A percentile compares a stretch with the other conserved stretches of the same genome.
Conservation (phyloP, 1,140 invertebrate genomes). For the Drosophila kepulauana region DNA sequence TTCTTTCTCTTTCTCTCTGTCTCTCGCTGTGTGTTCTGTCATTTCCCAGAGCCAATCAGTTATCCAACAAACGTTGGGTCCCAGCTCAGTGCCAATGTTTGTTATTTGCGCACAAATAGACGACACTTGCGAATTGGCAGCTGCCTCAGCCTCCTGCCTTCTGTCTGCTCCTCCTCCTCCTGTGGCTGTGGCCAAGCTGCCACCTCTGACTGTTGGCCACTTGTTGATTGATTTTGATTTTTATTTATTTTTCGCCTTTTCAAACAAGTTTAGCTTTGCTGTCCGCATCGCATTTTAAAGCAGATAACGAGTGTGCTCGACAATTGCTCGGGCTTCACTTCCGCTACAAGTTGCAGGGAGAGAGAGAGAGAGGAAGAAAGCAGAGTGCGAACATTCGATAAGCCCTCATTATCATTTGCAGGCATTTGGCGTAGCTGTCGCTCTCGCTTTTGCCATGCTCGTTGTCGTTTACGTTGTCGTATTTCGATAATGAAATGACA, state of each 20-base stretch:
- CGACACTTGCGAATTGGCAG: constrained; percentile 44
- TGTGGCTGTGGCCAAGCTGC: background rate
- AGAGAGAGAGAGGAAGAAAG: too few relatives aligned
- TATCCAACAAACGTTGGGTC: background rate
- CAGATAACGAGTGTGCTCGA: constrained; percentile 8
- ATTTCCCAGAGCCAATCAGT: constrained; percentile 34
- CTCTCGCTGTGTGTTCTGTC: constrained; percentile 8
- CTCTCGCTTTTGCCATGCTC: constrained; percentile 25
- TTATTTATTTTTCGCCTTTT: constrained; percentile 45
- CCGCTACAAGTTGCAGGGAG: background rate
- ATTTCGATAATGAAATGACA: constrained; percentile 78
- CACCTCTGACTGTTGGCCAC: constrained; percentile 47
- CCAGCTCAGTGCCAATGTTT: constrained; percentile 33
- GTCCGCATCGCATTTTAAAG: constrained; percentile 1
- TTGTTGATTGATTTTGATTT: constrained; percentile 79
- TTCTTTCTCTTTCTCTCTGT: background rate
- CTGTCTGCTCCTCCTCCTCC: background rate
- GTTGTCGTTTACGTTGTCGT: background rate
- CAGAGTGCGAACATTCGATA: constrained; percentile 38
- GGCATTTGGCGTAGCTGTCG: constrained; percentile 10
- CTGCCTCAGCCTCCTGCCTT: background rate
- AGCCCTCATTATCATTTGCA: constrained; percentile 80
- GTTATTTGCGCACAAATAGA: constrained; percentile 44
- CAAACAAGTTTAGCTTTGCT: background rate
- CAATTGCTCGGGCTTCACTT: constrained; percentile 43